Evolutionary conservation across 2,888 invertebrate genomes (phyloP).

Genomic region (Endomychus coccineus): DNA sequence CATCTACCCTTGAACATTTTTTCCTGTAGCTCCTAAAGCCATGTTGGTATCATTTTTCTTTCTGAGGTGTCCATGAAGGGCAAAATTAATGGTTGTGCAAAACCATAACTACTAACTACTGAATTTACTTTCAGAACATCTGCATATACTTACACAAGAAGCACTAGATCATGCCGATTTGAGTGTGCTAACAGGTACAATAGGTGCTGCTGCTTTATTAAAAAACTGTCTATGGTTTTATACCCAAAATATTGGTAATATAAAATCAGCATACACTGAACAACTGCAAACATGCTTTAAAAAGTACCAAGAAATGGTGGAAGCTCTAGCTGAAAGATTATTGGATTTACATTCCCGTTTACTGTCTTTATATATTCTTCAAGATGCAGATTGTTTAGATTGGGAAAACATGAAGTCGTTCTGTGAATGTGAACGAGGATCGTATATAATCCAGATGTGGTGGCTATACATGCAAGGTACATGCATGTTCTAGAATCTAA

Average conservation of each 20-base stretch:
- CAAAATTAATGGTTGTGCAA: no score
- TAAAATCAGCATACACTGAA: slow-evolving; percentile 25
- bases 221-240: slow-evolving; percentile 75
- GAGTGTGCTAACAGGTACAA: slow-evolving; percentile 70
- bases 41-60: no score
- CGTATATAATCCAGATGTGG: slow-evolving; percentile 82
- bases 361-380: slow-evolving; percentile 69
- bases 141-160: slow-evolving; percentile 73
- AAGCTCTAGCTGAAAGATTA: slow-evolving; percentile 74
- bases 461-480: slow-evolving; percentile 80
- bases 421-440: slow-evolving; percentile 67
- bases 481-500: no score
- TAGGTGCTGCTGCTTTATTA: slow-evolving; percentile 71
- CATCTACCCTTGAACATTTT: no score
- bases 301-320: slow-evolving; percentile 73
- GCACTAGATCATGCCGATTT: slow-evolving; percentile 79
- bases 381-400: slow-evolving; percentile 71
- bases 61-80: no score
- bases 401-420: slow-evolving; percentile 61
- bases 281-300: slow-evolving; percentile 54
- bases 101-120: no score
- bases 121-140: slow-evolving; percentile 65
- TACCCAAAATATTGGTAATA: slow-evolving; percentile 49
- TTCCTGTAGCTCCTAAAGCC: no score
- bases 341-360: slow-evolving; percentile 74